These are phyloP conservation scores for Laticauda colubrina DNA, from an alignment of 2,113 vertebrate genomes.

Conservation along the genomic window DNA sequence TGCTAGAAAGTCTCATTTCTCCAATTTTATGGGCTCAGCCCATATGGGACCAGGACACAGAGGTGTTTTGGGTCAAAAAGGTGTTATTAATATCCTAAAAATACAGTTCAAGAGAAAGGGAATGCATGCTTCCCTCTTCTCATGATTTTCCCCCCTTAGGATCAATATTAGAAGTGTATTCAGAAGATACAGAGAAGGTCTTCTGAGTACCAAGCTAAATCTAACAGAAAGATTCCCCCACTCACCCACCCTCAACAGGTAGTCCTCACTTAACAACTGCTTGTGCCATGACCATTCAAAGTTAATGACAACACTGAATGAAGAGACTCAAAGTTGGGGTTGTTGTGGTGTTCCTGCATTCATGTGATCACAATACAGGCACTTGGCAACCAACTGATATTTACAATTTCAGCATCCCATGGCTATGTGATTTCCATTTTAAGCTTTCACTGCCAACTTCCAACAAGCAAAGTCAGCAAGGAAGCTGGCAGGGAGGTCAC, in stretches of 20 bases:
- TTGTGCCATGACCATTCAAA: neutral
- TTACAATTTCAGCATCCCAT: neutral
- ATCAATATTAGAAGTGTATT: neutral
- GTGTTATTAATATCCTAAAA: neutral
- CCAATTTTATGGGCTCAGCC: neutral
- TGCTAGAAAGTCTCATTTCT: neutral
- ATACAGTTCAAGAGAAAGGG: neutral
- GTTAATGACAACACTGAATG: neutral
- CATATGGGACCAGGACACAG: neutral
- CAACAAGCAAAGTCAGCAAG: neutral
- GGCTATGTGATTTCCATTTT: neutral
- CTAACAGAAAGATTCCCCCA: neutral
- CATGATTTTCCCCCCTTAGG: no score
- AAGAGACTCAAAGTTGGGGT: neutral
- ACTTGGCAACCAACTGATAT: neutral
- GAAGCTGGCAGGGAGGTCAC: neutral
- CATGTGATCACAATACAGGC: neutral
- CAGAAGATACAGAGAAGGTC: neutral
- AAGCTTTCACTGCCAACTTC: neutral
- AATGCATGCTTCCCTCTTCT: neutral
- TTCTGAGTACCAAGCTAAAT: neutral
- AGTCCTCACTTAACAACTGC: neutral
- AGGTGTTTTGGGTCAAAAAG: neutral
- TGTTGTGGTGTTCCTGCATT: neutral
- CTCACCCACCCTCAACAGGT: neutral